Evolutionary conservation across 2,888 invertebrate genomes (phyloP).

Genomic region (Tanypteryx hageni): DNA sequence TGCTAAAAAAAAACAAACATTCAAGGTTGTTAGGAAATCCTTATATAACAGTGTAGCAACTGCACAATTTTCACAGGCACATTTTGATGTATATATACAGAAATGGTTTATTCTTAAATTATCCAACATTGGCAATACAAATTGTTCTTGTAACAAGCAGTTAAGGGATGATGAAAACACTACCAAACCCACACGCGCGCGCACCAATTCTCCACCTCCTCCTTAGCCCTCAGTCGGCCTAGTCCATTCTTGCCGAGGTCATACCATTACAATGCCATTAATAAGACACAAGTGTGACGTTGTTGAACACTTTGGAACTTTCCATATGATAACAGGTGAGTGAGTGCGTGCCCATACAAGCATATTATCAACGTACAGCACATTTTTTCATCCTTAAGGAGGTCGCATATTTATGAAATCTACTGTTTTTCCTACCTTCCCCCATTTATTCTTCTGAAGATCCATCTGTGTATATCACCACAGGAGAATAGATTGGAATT

Average conservation of each 20-base stretch:
- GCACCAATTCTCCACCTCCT: slow-evolving; percentile 65
- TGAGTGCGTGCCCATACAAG: slow-evolving; percentile 65
- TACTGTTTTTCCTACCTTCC: slow-evolving; percentile 61
- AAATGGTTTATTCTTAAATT: slow-evolving; percentile 77
- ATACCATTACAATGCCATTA: slow-evolving; percentile 65
- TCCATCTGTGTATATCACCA: slow-evolving; percentile 62
- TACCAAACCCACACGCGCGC: slow-evolving; percentile 70
- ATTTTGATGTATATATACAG: slow-evolving; percentile 73
- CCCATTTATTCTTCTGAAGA: slow-evolving; percentile 64
- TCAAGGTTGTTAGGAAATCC: slow-evolving; percentile 62
- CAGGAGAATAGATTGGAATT: slow-evolving; percentile 55
- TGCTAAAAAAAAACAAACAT: slow-evolving; percentile 62
- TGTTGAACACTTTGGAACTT: slow-evolving; percentile 68
- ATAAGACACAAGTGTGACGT: slow-evolving; percentile 69
- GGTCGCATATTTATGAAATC: slow-evolving; percentile 63
- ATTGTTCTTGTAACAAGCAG: slow-evolving; percentile 72
- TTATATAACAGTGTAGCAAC: slow-evolving; percentile 60
- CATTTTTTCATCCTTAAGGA: slow-evolving; percentile 58
- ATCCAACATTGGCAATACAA: slow-evolving; percentile 77
- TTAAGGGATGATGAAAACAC: slow-evolving; percentile 72
- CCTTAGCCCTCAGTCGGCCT: slow-evolving; percentile 53
- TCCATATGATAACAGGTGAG: slow-evolving; percentile 65
- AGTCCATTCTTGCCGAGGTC: slow-evolving; percentile 56
- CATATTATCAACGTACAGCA: slow-evolving; percentile 66
- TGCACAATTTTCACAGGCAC: slow-evolving; percentile 62